Base-by-base conservation (phyloP, 1,140 invertebrate species). In the Drosophila pachea region DNA sequence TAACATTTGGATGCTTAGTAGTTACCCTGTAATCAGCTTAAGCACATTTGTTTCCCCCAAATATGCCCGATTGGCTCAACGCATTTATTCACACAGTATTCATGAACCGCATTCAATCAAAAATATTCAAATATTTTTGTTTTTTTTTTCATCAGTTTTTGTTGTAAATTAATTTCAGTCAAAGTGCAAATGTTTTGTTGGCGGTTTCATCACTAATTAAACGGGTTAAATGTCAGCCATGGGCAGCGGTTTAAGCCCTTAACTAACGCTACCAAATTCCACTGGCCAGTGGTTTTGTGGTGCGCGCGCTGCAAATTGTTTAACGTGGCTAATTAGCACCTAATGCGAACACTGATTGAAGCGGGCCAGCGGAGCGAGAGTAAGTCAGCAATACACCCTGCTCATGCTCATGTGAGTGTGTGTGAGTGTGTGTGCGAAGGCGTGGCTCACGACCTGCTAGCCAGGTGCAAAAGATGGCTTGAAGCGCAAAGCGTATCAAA, bases 101-200 rank as follows among this genome's bases (percentile, higher is more conserved):
- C 22, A 22, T 22, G 22, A 22, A 22, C 3, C 22, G 22, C 22
- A 22, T 22, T 22, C 22, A 22, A 22, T 22, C 22, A 22, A 22
- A 1, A 22, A 22, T 22, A 22, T 22, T 22, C 22, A 22, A 22
- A 22, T 22, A 22, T 2, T 22, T 22, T 22, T 22, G 22, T 2
- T 22, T 22, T 14, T 68, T 74, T 79, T 52, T 64, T n/a, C n/a
- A 65, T 56, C 22, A 64, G 54, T 52, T 56, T 70, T 76, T 73
- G 73, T 73, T 76, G 40, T 22, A 55, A 66, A 75, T 61, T 79
- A 52, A 60, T 50, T 32, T 49, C 3, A 22, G 22, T 36, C 36
- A 22, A 22, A 4, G 11, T 4, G 1, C 31, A 58, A 45, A 58
- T 7, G 7, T 16, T 45, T 56, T 45, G 5, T n/a, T 8, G 11